These are phyloP conservation scores for Saccopteryx leptura DNA, from an alignment of 2,113 vertebrate species.

Conservation along the genomic window DNA sequence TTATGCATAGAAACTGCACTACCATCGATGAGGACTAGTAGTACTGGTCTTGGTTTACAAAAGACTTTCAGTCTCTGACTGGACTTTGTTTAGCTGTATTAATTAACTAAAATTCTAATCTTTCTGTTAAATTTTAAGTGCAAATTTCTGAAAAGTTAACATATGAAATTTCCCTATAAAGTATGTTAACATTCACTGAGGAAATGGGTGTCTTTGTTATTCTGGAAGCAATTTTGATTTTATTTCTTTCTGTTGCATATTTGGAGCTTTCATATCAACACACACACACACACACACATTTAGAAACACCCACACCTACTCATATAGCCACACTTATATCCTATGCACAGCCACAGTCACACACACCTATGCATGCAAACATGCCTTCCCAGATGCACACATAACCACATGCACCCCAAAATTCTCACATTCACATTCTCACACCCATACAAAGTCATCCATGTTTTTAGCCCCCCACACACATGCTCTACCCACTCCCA, in stretches of 20 bases:
- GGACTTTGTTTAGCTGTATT: neutral
- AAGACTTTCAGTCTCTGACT: neutral
- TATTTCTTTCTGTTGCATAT: neutral
- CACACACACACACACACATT: neutral
- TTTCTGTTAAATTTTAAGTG: neutral
- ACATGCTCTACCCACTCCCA: neutral
- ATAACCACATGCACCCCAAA: neutral
- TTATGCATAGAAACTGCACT: neutral
- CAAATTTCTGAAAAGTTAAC: conserved; percentile 28
- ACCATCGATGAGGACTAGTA: neutral
- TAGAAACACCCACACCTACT: neutral
- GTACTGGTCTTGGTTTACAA: neutral
- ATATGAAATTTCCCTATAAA: neutral
- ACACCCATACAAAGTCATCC: neutral
- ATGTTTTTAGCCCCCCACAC: neutral
- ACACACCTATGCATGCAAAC: neutral
- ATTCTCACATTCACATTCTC: neutral
- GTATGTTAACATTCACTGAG: neutral
- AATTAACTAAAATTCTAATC: conserved; percentile 17
- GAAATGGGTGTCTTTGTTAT: neutral
- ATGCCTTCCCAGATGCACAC: neutral
- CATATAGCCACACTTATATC: neutral
- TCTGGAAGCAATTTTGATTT: conserved; percentile 19
- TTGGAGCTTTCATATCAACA: neutral
- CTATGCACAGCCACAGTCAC: neutral